Base-by-base conservation (phyloP, 2,797 vertebrate genomes). In the Sebastes goodei region DNA sequence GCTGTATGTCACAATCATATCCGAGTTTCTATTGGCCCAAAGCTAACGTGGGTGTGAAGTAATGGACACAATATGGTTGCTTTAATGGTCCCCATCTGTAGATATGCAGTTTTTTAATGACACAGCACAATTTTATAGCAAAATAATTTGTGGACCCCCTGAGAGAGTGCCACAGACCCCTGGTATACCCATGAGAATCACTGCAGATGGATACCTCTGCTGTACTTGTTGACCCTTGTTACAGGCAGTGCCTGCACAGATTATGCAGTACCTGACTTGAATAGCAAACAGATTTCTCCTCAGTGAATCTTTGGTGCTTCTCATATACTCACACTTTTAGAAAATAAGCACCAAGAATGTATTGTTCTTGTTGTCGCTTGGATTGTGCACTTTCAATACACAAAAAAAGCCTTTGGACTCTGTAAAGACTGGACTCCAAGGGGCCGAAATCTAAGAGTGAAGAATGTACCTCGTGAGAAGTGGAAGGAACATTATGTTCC, bases 151-250 rank as follows among this genome's bases (percentile, higher is more conserved):
- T 46, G 42, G 15, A 46, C 15, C 42, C 42, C 42, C 15, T 46
- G 42, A 46, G 42, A 17, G 42, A 46, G 42, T 46, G 42, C 42
- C 15, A 46, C 14, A 0, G 42, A 46, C 14, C 42, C 42, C 6
- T 46, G 14, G 42, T 38, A 38, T 14, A 38, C 35, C 35, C 35
- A 38, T 46, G 42, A 46, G 42, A 46, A 46, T 46, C 42, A 2
- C 42, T 23, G 71, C 57, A 30, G 71, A 69, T 32, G 53, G 66
- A 27, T n/a, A 70, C 63, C 63, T 66, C 74, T 72, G 62, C 66
- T 85, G 79, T 35, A 38, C 61, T 67, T 59, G 65, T 9, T 75
- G 59, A 81, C 65, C 57, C 49, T 64, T 66, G 65, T 79, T 56
- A 35, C 46, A 67, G 63, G 30, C 69, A 27, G 15, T 53, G 38